These are phyloP conservation scores for Struthio camelus DNA, from an alignment of 2,113 vertebrate genomes.

Conservation along the genomic window DNA sequence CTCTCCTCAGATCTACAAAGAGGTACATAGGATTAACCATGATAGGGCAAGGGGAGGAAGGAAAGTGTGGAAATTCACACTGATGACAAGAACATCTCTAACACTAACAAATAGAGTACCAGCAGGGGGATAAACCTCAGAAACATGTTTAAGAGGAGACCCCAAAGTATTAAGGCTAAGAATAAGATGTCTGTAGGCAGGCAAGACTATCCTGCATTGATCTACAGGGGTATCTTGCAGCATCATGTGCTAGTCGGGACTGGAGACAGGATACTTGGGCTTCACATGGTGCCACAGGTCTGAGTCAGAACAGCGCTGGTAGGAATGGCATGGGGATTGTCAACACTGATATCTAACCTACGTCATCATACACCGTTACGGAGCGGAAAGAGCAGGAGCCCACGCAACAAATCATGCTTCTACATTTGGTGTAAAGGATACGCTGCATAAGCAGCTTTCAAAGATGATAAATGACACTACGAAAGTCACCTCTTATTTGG, in stretches of 20 bases:
- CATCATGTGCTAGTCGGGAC: neutral
- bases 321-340: neutral
- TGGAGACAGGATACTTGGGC: neutral
- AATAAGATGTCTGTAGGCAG: neutral
- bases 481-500: conserved; percentile 10
- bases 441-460: neutral
- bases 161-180: neutral
- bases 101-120: neutral
- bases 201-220: neutral
- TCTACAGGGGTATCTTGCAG: neutral
- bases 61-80: neutral
- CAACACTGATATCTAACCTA: neutral
- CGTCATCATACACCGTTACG: neutral
- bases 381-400: neutral
- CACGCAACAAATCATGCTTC: too few relatives aligned
- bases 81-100: neutral
- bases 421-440: neutral
- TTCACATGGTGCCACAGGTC: neutral
- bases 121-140: neutral
- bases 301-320: neutral
- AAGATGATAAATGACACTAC: neutral
- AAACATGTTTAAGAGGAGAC: neutral
- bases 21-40: neutral
- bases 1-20: neutral
- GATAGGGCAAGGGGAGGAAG: neutral